phyloP scores from a whole-genome alignment of 2,888 invertebrate genomes.

The Cephus sareptanus region DNA sequence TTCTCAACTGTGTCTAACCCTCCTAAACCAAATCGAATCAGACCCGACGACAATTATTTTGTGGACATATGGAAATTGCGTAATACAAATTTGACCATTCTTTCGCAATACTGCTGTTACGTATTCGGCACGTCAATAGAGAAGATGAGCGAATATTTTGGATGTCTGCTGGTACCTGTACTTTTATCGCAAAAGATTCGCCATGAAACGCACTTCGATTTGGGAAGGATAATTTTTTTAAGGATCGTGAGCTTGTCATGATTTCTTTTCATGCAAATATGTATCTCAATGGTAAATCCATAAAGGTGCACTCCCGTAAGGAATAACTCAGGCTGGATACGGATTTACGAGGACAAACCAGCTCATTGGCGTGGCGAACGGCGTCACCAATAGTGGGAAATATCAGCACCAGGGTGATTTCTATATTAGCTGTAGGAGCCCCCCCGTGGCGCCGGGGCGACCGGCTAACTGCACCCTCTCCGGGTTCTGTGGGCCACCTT shows the following conservation, averaged over 20 bases:
- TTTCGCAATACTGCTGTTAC: neutral
- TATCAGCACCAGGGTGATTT: constrained; percentile 56
- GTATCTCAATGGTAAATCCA: neutral
- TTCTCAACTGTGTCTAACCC: neutral
- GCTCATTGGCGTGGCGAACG: constrained; percentile 31
- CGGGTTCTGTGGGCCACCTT: constrained; percentile 43
- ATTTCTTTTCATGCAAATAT: neutral
- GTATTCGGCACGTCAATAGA: neutral
- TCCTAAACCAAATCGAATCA: neutral
- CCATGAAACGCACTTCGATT: neutral
- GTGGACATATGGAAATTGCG: neutral
- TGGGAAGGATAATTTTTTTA: neutral
- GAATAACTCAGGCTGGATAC: constrained; percentile 7
- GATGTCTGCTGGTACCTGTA: neutral
- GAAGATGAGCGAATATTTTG: too few relatives aligned
- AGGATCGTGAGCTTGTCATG: neutral
- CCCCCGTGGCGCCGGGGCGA: constrained; percentile 47
- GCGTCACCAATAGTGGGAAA: constrained; percentile 48
- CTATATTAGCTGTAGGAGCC: constrained; percentile 54
- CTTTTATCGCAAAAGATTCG: neutral
- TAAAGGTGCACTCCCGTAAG: neutral
- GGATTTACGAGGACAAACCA: constrained; percentile 48
- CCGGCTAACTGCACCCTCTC: constrained; percentile 26
- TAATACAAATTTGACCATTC: neutral
- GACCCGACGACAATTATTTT: neutral